Evolutionary conservation across 1,140 invertebrate species (phyloP), one percentile per base, ranked within the genome.

Genomic region (Halyomorpha halys): DNA sequence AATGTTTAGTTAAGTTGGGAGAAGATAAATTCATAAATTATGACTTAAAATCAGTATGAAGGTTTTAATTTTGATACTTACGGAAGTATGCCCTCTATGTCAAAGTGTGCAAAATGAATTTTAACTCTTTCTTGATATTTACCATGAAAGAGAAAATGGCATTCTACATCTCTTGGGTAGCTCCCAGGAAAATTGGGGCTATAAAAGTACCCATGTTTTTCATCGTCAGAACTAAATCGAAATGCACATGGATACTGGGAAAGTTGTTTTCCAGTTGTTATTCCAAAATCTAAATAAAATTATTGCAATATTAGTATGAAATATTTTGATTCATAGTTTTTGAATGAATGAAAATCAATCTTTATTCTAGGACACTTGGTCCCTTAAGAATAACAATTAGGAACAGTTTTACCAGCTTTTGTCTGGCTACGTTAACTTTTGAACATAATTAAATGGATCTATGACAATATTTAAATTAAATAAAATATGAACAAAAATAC

Each of bases 141-240:
- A 15, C 91, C 94, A 72, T 93, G 83, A 75, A 97, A 97, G 74
- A 92, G 91, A 74, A 95, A 97, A 77, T 96, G 89, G 73, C 94
- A 97, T 73, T 94, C 90, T 0, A 92, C 91, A 73, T 94, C 86
- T 66, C 91, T 79, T 0, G 93, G 91, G 77, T 97, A 97, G 30
- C 84, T 83, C 9, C 94, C 94, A 0, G 93, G 94, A 72, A 89
- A 94, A 76, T 97, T 97, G 1, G 94, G 92, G 8, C 90, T 93
- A 54, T 86, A 84, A 72, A 97, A 91, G 19, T 86, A 86, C 15
- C 94, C 94, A 65, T 45, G 23, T 14, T 61, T 39, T 16, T 49
- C 60, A 8, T 64, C 67, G 64, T 82, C 86, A 74, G 91, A 92
- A 75, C 89, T 87, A 76, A 84, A 90, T 47, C 83, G 82, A 71